Conservation (phyloP, 2,888 invertebrate genomes). For the Patella ulyssiponensis region DNA sequence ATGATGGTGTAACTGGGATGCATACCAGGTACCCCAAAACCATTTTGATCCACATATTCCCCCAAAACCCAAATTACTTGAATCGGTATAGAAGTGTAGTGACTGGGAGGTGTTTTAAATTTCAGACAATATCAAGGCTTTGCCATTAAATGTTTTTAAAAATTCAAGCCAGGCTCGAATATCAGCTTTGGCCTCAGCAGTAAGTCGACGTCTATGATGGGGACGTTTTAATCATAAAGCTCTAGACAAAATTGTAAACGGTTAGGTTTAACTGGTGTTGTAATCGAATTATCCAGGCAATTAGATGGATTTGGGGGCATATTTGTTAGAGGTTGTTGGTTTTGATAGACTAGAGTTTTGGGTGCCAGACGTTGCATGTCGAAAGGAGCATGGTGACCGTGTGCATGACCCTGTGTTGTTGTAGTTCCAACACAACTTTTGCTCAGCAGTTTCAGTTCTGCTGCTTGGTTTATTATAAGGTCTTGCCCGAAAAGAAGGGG, state of each 20-base stretch:
- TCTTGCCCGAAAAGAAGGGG: too few relatives aligned
- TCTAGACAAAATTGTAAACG: not conserved
- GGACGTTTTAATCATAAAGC: conserved; percentile 1
- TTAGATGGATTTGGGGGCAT: not conserved
- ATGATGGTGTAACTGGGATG: not conserved
- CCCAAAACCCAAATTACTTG: not conserved
- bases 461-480: too few relatives aligned
- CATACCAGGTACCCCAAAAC: not conserved
- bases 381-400: too few relatives aligned
- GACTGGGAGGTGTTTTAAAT: not conserved
- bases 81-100: not conserved
- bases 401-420: too few relatives aligned
- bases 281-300: not conserved
- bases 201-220: not conserved
- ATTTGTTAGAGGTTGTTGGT: too few relatives aligned
- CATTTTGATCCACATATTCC: not conserved
- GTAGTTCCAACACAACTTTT: too few relatives aligned
- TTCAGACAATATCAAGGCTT: too few relatives aligned
- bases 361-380: too few relatives aligned
- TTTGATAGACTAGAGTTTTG: too few relatives aligned
- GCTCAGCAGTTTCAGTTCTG: too few relatives aligned
- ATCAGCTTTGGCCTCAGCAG: not conserved
- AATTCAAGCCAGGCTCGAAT: too few relatives aligned
- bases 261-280: not conserved
- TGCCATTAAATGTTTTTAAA: too few relatives aligned